These are phyloP conservation scores for Aleiodes sp. DNA, from an alignment of 1,140 invertebrate genomes.

Conservation along the genomic window DNA sequence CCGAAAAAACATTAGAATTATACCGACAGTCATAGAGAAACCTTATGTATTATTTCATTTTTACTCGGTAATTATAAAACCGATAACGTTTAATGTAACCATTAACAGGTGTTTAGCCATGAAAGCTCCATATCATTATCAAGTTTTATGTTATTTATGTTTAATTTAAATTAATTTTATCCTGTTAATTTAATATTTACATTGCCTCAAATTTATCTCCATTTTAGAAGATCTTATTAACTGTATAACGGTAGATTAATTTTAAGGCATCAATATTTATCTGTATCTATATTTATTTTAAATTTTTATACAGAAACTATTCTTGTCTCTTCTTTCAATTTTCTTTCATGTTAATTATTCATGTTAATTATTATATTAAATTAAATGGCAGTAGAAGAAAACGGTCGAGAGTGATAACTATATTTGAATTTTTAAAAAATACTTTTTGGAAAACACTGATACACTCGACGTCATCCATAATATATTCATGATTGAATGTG, in stretches of 20 bases:
- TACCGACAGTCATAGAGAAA: constrained; percentile 7
- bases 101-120: constrained; percentile 8
- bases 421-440: constrained; percentile 19
- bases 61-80: neutral
- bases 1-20: neutral
- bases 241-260: constrained; percentile 37
- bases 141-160: neutral
- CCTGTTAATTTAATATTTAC: constrained; percentile 30
- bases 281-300: neutral
- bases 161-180: neutral
- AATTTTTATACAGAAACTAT: neutral
- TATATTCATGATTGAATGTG: neutral
- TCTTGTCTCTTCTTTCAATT: neutral
- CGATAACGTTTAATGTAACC: neutral
- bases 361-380: neutral
- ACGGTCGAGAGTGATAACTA: constrained; percentile 29
- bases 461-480: constrained; percentile 15
- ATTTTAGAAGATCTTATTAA: constrained; percentile 13
- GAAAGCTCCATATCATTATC: neutral
- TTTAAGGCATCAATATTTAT: constrained; percentile 50
- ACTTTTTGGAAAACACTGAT: constrained; percentile 22
- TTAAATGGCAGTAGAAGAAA: constrained; percentile 33
- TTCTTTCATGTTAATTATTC: neutral
- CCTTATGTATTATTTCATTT: too few relatives aligned
- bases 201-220: constrained; percentile 22